Evolutionary conservation across 2,888 invertebrate species (phyloP).

Genomic region (Onchidella celtica): DNA sequence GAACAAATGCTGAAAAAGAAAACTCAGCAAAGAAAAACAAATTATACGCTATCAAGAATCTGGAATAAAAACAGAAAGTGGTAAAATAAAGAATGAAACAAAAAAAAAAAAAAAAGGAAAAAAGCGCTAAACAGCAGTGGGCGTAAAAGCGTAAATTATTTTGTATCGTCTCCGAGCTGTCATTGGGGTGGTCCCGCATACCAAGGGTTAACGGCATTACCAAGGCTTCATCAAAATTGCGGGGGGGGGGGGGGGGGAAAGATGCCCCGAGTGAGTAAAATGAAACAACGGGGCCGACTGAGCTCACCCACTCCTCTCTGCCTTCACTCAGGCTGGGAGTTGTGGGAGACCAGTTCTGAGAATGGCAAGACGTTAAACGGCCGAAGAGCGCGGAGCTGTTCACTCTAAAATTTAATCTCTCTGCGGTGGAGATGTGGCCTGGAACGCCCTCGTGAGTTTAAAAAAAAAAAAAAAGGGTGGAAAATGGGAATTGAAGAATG

Average conservation of each 20-base stretch:
- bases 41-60: too few relatives aligned
- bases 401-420: neutral
- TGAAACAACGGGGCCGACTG: neutral
- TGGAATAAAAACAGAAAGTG: neutral
- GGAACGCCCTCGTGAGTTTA: too few relatives aligned
- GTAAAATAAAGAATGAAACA: neutral
- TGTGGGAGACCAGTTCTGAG: neutral
- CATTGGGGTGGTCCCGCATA: neutral
- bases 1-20: too few relatives aligned
- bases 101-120: neutral
- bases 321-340: neutral
- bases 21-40: too few relatives aligned
- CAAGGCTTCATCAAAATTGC: neutral
- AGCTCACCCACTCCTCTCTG: neutral
- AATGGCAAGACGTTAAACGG: too few relatives aligned
- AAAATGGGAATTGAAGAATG: neutral
- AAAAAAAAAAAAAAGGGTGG: neutral
- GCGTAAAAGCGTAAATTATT: too few relatives aligned
- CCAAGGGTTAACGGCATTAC: neutral
- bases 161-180: neutral
- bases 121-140: neutral
- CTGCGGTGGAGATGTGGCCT: too few relatives aligned
- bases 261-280: neutral
- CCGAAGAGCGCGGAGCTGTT: neutral
- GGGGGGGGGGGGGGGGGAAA: too few relatives aligned